Base-by-base conservation (phyloP, 2,797 vertebrate species). In the Chelmon rostratus region DNA sequence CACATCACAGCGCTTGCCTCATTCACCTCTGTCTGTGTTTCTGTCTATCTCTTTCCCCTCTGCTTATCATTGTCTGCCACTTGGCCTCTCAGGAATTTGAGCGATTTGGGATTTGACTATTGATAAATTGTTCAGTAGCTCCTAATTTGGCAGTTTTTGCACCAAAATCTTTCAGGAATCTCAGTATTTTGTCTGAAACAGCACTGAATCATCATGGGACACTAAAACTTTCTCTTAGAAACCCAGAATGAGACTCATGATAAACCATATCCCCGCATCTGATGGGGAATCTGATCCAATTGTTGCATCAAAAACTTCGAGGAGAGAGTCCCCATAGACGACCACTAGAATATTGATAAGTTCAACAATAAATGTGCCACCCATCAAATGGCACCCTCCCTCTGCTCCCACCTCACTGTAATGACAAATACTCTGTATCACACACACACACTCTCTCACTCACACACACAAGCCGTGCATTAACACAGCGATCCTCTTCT, bases 401-500 rank as follows among this genome's bases (percentile, higher is more conserved):
- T 44, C 7, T 3, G 33, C 49, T 46, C 25, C 3, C 15, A 37
- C 13, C 21, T 76, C 56, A 35, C 37, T 49, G 35, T 65, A 74
- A 74, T 64, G 65, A 81, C 37, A 78, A 73, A 79, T 23, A 6
- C 47, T 46, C 19, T 33, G 37, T 53, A 15, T 64, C 50, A 25
- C 37, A n/a, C 38, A 40, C 12, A 16, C 59, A 62, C 38, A 28
- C 23, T 42, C 23, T 44, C 15, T 23, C 37, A 15, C 58, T 42
- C 12, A 9, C n/a, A 46, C 53, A 37, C 65, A 25, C n/a, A 35
- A 73, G 63, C 73, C 56, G 57, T 69, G 54, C 76, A 83, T 78
- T 73, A 62, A 68, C 65, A 52, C 69, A 49, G 12, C 40, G 25
- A 82, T 59, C 77, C 77, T 71, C 66, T 82, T 28, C 40, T 46